Base-by-base conservation (phyloP, 2,113 vertebrate species). In the Apteryx mantelli region DNA sequence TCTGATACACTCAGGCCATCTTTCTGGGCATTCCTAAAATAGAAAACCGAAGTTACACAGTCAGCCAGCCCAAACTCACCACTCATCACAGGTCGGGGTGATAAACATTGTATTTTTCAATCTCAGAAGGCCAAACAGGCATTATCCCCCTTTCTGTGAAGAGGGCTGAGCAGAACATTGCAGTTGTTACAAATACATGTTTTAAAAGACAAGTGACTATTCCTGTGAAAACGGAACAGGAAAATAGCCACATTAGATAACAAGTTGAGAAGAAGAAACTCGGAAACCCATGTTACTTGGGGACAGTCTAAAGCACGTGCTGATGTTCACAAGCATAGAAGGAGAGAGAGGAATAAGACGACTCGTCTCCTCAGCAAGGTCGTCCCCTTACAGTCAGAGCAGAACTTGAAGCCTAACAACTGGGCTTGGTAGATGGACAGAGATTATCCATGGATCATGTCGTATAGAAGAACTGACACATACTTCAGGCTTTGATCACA, bases 11-110 rank as follows among this genome's bases (percentile, higher is more conserved):
- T 32, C 3, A 25, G 32, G 30, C 38, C 55, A 36, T 53, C 20
- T 40, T 60, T 9, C 15, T 19, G 60, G 25, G 24, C 42, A 11
- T 13, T 32, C 78, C 75, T 76, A 24, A 2, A 1, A 14, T 30
- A 38, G 79, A 69, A 19, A 36, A 30, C 56, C 22, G 53, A 30
- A 50, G 50, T 55, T 9, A 6, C 18, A 11, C 4, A 17, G 61
- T 25, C 50, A 32, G 30, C 38, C 26, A 48, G 64, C 4, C 68
- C 22, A 13, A 65, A 82, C 38, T 75, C 61, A 14, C 42, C 44
- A 13, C 34, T 22, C 7, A 4, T 1, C n/a, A 25, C 25, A 1
- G 2, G 0, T 4, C 2, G 1, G 36, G 68, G 61, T 5, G 52
- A 18, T 3, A 5, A 3, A 1, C 6, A 48, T 18, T 7, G 12